phyloP scores from a whole-genome alignment of 1,140 invertebrate species.

The Drosophila nebulosa region DNA sequence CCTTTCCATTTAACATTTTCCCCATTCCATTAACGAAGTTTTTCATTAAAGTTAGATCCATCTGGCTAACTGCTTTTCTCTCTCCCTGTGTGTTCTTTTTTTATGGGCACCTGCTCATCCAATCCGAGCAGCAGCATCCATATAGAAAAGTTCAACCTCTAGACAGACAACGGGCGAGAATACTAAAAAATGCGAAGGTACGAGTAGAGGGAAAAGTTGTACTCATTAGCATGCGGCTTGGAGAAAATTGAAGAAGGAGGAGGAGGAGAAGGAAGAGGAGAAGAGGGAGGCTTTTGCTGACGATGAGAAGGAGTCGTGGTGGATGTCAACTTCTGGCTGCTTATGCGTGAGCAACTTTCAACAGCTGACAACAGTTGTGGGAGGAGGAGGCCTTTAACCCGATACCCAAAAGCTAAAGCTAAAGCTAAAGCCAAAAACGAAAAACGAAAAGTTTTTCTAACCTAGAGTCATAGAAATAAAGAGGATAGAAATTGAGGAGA shows the following conservation, averaged over 20 bases:
- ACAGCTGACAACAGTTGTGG: constrained; percentile 48
- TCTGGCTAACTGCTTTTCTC: neutral
- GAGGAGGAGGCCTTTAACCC: constrained; percentile 23
- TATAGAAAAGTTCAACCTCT: constrained; percentile 53
- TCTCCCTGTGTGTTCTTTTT: neutral
- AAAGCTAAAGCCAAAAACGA: constrained; percentile 34
- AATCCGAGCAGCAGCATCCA: constrained; percentile 28
- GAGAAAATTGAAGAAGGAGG: neutral
- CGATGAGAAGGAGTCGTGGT: neutral
- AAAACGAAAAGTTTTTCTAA: constrained; percentile 53
- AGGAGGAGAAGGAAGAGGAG: neutral
- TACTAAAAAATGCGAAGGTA: constrained; percentile 29
- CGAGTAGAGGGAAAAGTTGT: constrained; percentile 44
- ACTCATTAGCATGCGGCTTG: constrained; percentile 69
- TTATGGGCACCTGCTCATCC: constrained; percentile 7
- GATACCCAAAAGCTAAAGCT: constrained; percentile 17
- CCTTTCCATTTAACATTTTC: neutral
- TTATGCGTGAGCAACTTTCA: constrained; percentile 63
- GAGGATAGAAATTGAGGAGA: neutral
- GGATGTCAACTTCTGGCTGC: constrained; percentile 32
- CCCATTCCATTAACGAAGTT: constrained; percentile 23
- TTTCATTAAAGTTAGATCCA: constrained; percentile 50
- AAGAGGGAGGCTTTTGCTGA: neutral
- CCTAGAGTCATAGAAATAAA: constrained; percentile 6
- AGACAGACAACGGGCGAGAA: constrained; percentile 23